Percentiles rank a stretch among this genome's conserved stretches.
phyloP scores from a whole-genome alignment of 92 coral and sea anemone genomes.

The Epizoanthus stellaris region DNA sequence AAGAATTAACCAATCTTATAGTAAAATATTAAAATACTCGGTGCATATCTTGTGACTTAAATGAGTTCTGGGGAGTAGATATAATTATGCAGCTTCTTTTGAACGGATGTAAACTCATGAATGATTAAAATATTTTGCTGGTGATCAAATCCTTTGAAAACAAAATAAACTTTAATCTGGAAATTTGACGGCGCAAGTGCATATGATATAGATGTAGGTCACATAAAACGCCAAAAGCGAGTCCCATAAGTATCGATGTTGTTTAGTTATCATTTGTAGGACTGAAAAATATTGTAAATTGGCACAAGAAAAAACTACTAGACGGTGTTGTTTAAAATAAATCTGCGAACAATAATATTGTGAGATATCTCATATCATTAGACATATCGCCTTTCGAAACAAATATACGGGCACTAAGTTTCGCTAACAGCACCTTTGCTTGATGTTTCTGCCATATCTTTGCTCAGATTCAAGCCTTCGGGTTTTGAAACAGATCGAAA shows the following conservation, averaged over 20 bases:
- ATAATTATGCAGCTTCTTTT: constrained; percentile 16
- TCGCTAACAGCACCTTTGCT: constrained; percentile 6
- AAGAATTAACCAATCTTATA: background rate
- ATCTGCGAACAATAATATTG: background rate
- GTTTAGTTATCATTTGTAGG: background rate
- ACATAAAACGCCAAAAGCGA: background rate
- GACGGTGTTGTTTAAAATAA: background rate
- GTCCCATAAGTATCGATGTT: background rate
- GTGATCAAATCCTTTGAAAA: constrained; percentile 47
- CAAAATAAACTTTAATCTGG: constrained; percentile 3
- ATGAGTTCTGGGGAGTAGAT: background rate
- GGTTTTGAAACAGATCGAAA: constrained; percentile 36
- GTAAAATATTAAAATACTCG: background rate
- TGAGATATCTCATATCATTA: too few species aligned
- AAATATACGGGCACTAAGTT: background rate
- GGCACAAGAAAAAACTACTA: background rate
- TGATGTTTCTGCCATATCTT: background rate
- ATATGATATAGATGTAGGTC: background rate
- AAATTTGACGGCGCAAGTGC: background rate
- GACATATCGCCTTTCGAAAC: background rate
- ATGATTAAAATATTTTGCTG: constrained; percentile 20
- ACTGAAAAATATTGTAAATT: background rate
- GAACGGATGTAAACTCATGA: constrained; percentile 5
- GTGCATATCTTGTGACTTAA: background rate
- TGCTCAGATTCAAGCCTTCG: constrained; percentile 1